phyloP scores from a whole-genome alignment of 2,888 invertebrate genomes.

The Zeuzera pyrina region DNA sequence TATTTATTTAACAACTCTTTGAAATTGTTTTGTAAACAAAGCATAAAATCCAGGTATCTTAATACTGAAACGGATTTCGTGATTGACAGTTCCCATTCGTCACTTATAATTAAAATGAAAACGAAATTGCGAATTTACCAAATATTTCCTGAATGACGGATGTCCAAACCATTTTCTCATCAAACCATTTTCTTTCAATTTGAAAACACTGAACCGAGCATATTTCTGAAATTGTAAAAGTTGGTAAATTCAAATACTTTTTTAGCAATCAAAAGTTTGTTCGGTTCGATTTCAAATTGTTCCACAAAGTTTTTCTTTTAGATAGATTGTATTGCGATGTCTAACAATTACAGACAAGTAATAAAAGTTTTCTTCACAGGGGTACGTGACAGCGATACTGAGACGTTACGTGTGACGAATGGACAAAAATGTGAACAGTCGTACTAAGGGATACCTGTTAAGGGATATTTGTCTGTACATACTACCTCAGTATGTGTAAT shows the following conservation, averaged over 20 bases:
- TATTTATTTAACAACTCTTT: no score
- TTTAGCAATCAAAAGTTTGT: constrained; percentile 15
- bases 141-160: neutral
- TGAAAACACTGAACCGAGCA: neutral
- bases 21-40: constrained; percentile 1
- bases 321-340: constrained; percentile 7
- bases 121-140: constrained; percentile 14
- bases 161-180: neutral
- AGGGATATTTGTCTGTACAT: neutral
- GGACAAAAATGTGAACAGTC: no score
- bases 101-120: constrained; percentile 42
- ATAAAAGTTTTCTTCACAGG: constrained; percentile 52
- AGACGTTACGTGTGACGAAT: constrained; percentile 60
- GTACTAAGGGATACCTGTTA: no score
- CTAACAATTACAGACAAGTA: constrained; percentile 47
- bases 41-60: neutral
- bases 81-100: constrained; percentile 43
- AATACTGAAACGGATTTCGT: constrained; percentile 20
- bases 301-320: neutral
- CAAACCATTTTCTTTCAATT: neutral
- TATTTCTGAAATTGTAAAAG: constrained; percentile 9
- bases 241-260: constrained; percentile 17
- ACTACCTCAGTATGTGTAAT: neutral
- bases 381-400: constrained; percentile 48
- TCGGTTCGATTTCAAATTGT: constrained; percentile 7